These are phyloP conservation scores for Paracyclopina nana DNA, from an alignment of 1,140 invertebrate species.

Conservation along the genomic window DNA sequence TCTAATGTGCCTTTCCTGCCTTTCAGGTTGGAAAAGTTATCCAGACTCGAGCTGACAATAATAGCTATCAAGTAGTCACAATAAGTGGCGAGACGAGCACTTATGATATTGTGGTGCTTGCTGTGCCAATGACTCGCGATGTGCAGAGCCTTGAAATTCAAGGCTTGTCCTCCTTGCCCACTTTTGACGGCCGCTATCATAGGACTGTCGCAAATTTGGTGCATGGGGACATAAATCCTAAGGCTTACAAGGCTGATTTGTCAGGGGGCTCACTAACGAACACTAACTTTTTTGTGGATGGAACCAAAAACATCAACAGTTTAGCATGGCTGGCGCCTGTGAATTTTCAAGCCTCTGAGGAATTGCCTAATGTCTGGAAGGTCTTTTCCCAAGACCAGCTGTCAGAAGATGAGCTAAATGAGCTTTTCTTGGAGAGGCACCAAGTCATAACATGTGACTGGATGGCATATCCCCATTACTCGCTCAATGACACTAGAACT, in stretches of 20 bases:
- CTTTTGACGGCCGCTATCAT: background rate
- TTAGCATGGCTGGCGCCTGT: conserved; percentile 22
- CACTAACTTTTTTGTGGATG: background rate
- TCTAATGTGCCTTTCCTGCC: too few relatives aligned
- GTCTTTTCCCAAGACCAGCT: conserved; percentile 24
- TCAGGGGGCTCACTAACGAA: too few relatives aligned
- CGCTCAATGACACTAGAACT: conserved; percentile 21
- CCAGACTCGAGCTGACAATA: too few relatives aligned
- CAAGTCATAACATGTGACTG: conserved; percentile 24
- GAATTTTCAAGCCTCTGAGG: conserved; percentile 11
- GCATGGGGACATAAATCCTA: conserved; percentile 4
- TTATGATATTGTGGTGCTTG: conserved; percentile 29
- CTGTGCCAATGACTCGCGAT: conserved; percentile 24
- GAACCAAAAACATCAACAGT: background rate
- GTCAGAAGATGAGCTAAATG: conserved; percentile 22
- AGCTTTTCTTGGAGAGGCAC: conserved; percentile 23
- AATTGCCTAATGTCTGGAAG: conserved; percentile 23
- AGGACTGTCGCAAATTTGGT: background rate
- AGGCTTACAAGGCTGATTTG: background rate
- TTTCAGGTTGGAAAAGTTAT: too few relatives aligned
- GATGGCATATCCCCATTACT: conserved; percentile 29
- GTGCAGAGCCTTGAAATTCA: conserved; percentile 21
- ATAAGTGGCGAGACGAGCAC: too few relatives aligned
- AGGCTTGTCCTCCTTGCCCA: conserved; percentile 18
- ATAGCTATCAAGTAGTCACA: too few relatives aligned